phyloP scores from a whole-genome alignment of 2,797 vertebrate genomes.

The Coracias cyanogaster region DNA sequence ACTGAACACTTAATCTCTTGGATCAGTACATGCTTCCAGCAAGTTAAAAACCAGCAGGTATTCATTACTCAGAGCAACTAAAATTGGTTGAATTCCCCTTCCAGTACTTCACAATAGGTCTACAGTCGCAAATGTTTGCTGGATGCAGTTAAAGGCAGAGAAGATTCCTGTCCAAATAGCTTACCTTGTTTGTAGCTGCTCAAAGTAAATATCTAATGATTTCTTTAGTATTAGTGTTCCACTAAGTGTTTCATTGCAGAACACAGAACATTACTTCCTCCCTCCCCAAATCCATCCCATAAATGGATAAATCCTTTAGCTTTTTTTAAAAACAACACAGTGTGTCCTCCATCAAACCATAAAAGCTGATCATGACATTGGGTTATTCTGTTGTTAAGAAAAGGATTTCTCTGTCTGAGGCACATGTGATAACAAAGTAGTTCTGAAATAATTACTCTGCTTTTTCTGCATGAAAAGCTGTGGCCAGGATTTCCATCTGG shows the following conservation, averaged over 20 bases:
- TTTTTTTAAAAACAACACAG: not conserved
- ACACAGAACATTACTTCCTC: not conserved
- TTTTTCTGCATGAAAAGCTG: not conserved
- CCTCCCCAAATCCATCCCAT: accelerated
- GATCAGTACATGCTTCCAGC: not conserved
- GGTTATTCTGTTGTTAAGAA: not conserved
- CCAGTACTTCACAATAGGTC: not conserved
- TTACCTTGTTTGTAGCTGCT: not conserved
- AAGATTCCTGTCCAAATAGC: not conserved
- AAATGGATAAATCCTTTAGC: not conserved
- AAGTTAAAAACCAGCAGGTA: not conserved
- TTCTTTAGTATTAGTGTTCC: not conserved
- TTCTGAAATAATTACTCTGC: not conserved
- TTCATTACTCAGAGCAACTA: not conserved
- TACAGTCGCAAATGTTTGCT: not conserved
- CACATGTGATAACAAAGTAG: not conserved
- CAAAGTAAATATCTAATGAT: not conserved
- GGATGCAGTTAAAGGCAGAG: not conserved
- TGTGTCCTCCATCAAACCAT: not conserved
- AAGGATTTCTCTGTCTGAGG: not conserved
- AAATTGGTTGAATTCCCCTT: not conserved
- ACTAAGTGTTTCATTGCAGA: not conserved
- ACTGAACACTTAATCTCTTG: not conserved
- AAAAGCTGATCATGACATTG: not conserved
- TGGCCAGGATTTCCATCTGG: not conserved